phyloP scores from a whole-genome alignment of 2,888 invertebrate genomes.

The Halocaridina rubra region DNA sequence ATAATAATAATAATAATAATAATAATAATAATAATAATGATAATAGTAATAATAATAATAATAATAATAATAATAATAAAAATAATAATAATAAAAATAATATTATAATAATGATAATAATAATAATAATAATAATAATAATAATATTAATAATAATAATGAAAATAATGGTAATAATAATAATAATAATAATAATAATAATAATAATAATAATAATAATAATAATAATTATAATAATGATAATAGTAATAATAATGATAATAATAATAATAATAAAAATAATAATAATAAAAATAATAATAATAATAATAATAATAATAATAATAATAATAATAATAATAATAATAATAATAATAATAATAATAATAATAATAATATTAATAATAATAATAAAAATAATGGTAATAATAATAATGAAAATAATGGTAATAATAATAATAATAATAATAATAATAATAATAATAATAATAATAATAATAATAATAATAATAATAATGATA shows the following conservation, averaged over 20 bases:
- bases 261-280: not conserved
- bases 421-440: not conserved
- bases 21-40: not conserved
- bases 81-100: not conserved
- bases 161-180: not conserved
- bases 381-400: not conserved
- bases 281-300: not conserved
- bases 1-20: not conserved
- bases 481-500: not conserved
- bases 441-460: not conserved
- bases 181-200: not conserved
- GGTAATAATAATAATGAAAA: not conserved
- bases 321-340: not conserved
- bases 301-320: not conserved
- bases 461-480: not conserved
- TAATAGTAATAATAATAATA: not conserved
- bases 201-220: not conserved
- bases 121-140: not conserved
- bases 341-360: not conserved
- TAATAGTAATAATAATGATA: not conserved
- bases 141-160: not conserved
- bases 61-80: not conserved
- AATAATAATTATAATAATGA: not conserved
- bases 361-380: not conserved
- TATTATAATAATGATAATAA: not conserved